Conservation (phyloP, 1,140 invertebrate genomes). For the Pemphigus obesinymphae region DNA sequence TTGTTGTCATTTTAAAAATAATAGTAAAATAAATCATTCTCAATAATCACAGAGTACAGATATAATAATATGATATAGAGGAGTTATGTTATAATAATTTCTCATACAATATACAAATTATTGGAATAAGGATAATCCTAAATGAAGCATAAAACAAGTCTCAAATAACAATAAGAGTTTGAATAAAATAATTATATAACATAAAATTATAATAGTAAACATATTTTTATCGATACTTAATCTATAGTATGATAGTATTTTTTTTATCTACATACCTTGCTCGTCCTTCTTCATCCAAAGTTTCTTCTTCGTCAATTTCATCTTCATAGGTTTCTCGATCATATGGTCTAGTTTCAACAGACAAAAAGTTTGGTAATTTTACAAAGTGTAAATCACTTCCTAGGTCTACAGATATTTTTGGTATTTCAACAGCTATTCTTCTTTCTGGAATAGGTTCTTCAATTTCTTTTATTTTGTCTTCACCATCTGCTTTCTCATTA, state of each 20-base stretch:
- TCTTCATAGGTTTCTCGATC: conserved; percentile 94
- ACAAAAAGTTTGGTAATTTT: conserved; percentile 88
- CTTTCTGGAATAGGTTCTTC: conserved; percentile 82
- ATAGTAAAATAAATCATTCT: no score
- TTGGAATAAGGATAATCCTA: no score
- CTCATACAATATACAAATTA: no score
- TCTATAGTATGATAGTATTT: no score
- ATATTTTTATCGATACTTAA: no score
- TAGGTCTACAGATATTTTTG: conserved; percentile 86
- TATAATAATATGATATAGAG: no score
- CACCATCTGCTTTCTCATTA: conserved; percentile 41
- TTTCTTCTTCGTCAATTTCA: conserved; percentile 98
- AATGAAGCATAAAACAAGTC: no score
- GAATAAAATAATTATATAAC: no score
- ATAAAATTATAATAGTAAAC: background rate
- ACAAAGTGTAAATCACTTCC: conserved; percentile 92
- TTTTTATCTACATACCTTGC: conserved; percentile 57
- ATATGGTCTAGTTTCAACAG: conserved; percentile 88
- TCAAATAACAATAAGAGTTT: no score
- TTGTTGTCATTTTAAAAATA: no score
- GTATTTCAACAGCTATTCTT: conserved; percentile 92
- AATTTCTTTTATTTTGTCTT: conserved; percentile 62
- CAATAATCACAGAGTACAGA: no score
- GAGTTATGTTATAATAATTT: no score
- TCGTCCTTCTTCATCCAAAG: conserved; percentile 93